phyloP scores from a whole-genome alignment of 2,113 vertebrate species.

The Daphoenositta chrysoptera region DNA sequence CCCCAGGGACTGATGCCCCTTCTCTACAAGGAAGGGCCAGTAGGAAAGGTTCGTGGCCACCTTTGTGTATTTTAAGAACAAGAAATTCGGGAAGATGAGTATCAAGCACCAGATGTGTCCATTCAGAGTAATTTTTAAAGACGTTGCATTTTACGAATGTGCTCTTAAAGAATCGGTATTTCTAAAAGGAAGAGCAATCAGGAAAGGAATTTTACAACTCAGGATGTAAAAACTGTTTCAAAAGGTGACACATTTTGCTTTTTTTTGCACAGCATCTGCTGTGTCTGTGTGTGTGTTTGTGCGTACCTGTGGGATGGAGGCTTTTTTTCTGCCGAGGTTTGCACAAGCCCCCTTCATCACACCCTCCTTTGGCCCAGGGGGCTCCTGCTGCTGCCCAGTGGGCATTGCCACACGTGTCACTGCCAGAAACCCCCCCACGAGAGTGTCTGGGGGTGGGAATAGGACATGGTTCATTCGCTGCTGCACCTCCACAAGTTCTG shows the following conservation, averaged over 20 bases:
- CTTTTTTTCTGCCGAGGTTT: not conserved
- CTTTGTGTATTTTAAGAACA: not conserved
- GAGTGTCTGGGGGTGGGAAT: not conserved
- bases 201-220: not conserved
- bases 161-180: not conserved
- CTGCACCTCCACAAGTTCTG: not conserved
- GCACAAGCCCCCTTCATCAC: not conserved
- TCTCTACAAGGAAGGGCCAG: not conserved
- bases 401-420: too few species aligned
- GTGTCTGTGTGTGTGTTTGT: not conserved
- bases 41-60: not conserved
- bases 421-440: not conserved
- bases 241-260: not conserved
- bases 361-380: not conserved
- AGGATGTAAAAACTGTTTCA: not conserved
- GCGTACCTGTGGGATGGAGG: not conserved
- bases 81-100: not conserved
- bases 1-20: accelerated
- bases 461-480: not conserved
- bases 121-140: not conserved
- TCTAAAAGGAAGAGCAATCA: not conserved
- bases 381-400: not conserved
- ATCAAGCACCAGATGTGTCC: not conserved
- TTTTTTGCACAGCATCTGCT: not conserved
- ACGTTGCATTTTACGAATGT: not conserved